Evolutionary conservation across 2,797 vertebrate genomes (phyloP).

Genomic region (Bovichtus variegatus): DNA sequence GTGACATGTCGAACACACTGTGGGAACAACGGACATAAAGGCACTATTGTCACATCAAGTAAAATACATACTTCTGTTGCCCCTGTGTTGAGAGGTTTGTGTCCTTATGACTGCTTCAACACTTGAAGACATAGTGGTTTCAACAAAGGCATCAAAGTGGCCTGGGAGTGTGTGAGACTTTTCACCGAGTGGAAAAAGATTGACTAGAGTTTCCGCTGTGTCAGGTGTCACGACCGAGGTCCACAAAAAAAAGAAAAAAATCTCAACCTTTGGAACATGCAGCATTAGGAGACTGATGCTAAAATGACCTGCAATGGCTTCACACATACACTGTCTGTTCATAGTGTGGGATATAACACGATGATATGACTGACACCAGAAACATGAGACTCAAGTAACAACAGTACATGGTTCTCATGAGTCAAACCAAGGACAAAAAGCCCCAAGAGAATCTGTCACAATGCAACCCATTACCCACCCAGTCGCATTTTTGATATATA

Average conservation of each 20-base stretch:
- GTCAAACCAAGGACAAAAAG: conserved; percentile 73
- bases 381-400: conserved; percentile 60
- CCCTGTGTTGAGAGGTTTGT: background rate
- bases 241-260: too few species aligned
- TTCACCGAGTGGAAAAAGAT: conserved; percentile 9
- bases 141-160: background rate
- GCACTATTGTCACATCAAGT: too few species aligned
- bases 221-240: background rate
- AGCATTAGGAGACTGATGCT: conserved; percentile 16
- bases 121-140: background rate
- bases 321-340: conserved; percentile 30
- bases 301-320: conserved; percentile 43
- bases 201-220: conserved; percentile 16
- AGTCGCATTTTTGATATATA: conserved; percentile 68
- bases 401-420: conserved; percentile 75
- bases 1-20: background rate
- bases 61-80: background rate
- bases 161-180: background rate
- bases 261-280: conserved; percentile 33
- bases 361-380: conserved; percentile 61
- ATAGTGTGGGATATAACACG: conserved; percentile 48
- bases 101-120: background rate
- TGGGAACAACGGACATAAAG: background rate
- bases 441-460: conserved; percentile 57
- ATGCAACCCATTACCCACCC: conserved; percentile 64